Base-by-base conservation (phyloP, 2,797 vertebrate genomes). In the Gila robusta region DNA sequence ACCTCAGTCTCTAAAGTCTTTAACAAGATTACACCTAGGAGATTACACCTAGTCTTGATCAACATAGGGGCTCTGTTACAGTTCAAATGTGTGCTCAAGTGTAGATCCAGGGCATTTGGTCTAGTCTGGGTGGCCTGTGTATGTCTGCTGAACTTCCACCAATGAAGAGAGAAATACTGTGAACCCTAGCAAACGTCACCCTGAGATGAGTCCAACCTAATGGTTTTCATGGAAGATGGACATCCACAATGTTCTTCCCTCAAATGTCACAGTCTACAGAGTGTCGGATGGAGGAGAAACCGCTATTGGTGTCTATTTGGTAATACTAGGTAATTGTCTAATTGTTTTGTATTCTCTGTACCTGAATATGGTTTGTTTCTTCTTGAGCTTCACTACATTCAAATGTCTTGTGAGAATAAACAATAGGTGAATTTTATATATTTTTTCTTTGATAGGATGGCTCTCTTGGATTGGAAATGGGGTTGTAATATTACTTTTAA, bases 381-480 rank as follows among this genome's bases (percentile, higher is more conserved):
- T 79, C 10, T 54, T 4, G 16, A 59, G 54, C 26, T 74, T 47
- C 0, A 1, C 11, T 39, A 62, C 35, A 23, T 62, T 62, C 6
- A 37, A 26, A 62, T 67, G 32, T n/a, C 32, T 49, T 49, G 10
- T 85, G 67, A 35, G 21, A 17, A 16, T 35, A 37, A 49, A 73
- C 6, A 66, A 37, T 12, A 10, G 39, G 28, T 71, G 2, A 32
- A 21, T 56, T 21, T 32, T n/a, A 28, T 21, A 44, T 23, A 9
- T 41, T 47, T 44, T 76, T 28, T 21, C 32, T 80, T 78, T 62
- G 7, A 6, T 67, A 91, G 87, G 88, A 21, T 93, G 89, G 74
- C 88, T 93, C 49, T 91, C 87, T 81, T 92, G 82, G 87, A 87
- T 91, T 91, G 87, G 85, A 49, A 89, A 54, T 14, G 64, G 85